Evolutionary conservation across 2,888 invertebrate species (phyloP).

Genomic region (Allophyes oxyacanthae): DNA sequence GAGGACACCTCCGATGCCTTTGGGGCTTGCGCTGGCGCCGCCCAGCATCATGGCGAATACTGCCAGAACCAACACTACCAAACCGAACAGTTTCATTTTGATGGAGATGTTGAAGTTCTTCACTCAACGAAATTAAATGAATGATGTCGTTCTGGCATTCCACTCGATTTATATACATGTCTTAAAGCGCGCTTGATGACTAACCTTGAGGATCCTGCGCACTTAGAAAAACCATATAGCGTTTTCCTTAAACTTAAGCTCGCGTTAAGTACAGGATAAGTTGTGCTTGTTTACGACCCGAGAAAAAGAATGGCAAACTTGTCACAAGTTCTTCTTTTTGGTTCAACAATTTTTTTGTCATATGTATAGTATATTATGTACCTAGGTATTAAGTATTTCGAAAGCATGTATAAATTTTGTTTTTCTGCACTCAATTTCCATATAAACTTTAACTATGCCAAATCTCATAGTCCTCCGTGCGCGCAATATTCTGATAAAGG

Average conservation of each 20-base stretch:
- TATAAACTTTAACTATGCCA: no score
- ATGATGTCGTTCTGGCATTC: constrained; percentile 12
- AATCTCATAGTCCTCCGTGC: no score
- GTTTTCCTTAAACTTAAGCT: constrained; percentile 41
- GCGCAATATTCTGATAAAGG: no score
- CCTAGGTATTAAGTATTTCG: no score
- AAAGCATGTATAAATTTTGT: no score
- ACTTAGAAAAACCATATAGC: constrained; percentile 15
- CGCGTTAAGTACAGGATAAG: background rate
- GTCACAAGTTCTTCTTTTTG: no score
- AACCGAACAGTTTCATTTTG: constrained; percentile 57
- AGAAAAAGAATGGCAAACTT: background rate
- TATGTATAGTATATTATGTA: no score
- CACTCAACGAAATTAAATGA: constrained; percentile 9
- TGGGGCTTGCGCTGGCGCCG: constrained; percentile 47
- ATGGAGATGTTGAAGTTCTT: constrained; percentile 20
- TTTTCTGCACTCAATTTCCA: no score
- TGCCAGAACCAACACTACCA: constrained; percentile 53
- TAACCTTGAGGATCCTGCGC: constrained; percentile 22
- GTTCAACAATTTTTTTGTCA: no score
- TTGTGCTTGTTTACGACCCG: background rate
- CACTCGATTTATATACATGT: constrained; percentile 33
- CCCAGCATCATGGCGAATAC: constrained; percentile 55
- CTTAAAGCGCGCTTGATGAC: constrained; percentile 16
- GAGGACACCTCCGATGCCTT: constrained; percentile 42